Conservation (phyloP, 1,140 invertebrate genomes). For the Pogonomyrmex californicus region DNA sequence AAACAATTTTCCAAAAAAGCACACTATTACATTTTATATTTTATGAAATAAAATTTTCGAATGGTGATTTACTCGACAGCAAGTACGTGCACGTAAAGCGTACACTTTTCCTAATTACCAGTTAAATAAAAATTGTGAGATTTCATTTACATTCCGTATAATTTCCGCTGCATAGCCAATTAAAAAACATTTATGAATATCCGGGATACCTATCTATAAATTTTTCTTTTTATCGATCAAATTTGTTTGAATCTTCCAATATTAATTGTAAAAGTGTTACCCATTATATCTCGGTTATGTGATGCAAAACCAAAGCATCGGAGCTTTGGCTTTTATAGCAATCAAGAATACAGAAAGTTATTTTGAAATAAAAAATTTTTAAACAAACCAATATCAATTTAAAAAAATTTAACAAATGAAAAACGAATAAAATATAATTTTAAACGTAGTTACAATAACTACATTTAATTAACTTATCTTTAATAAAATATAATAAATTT, state of each 20-base stretch:
- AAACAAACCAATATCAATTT: slow-evolving; percentile 5
- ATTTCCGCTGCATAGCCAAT: background rate
- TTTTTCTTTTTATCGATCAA: background rate
- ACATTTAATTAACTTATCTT: background rate
- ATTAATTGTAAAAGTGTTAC: slow-evolving; percentile 32
- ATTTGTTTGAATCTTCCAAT: background rate
- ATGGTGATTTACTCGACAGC: background rate
- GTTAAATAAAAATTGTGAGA: background rate
- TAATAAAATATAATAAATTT: background rate
- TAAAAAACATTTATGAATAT: slow-evolving; percentile 29
- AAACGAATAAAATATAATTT: background rate
- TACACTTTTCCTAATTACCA: background rate
- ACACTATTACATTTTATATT: background rate
- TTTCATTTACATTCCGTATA: background rate
- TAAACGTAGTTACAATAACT: background rate
- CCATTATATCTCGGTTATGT: background rate
- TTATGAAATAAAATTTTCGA: background rate
- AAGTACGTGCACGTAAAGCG: background rate
- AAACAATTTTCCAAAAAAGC: background rate
- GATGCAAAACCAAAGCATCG: background rate
- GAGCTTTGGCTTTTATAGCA: background rate
- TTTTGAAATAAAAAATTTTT: background rate
- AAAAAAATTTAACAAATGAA: background rate
- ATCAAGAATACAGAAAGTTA: background rate
- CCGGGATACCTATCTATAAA: background rate